These are phyloP conservation scores for Alsophila aescularia DNA, from an alignment of 2,888 invertebrate genomes.

Conservation along the genomic window DNA sequence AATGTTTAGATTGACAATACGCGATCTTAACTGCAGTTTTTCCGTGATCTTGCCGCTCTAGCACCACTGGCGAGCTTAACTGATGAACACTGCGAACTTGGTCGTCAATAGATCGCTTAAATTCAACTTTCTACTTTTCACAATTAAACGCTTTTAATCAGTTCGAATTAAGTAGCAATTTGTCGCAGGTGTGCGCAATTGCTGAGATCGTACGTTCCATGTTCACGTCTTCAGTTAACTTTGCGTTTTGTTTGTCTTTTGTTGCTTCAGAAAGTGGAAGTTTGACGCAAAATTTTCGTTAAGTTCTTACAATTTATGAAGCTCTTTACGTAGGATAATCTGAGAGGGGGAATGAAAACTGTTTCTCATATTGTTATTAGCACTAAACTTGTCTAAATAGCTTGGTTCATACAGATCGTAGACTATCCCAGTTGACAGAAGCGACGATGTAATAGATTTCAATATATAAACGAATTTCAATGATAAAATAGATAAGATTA, in stretches of 20 bases:
- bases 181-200: slow-evolving; percentile 45
- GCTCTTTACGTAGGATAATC: neutral
- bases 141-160: slow-evolving; percentile 70
- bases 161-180: slow-evolving; percentile 57
- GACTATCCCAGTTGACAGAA: too few species aligned
- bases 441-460: too few species aligned
- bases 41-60: too few species aligned
- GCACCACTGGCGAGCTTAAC: too few species aligned
- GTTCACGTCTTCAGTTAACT: slow-evolving; percentile 14
- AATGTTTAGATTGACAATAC: too few species aligned
- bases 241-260: slow-evolving; percentile 12
- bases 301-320: neutral
- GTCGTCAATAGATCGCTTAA: slow-evolving; percentile 41
- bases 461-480: too few species aligned
- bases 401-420: too few species aligned
- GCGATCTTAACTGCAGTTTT: too few species aligned
- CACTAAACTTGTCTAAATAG: too few species aligned
- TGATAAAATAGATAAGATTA: too few species aligned
- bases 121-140: slow-evolving; percentile 48
- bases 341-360: neutral
- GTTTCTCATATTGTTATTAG: too few species aligned
- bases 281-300: neutral
- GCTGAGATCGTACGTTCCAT: slow-evolving; percentile 4
- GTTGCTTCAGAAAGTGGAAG: slow-evolving; percentile 1
- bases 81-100: too few species aligned